Conservation (phyloP, 2,888 invertebrate species). For the Leptinotarsa juncta region DNA sequence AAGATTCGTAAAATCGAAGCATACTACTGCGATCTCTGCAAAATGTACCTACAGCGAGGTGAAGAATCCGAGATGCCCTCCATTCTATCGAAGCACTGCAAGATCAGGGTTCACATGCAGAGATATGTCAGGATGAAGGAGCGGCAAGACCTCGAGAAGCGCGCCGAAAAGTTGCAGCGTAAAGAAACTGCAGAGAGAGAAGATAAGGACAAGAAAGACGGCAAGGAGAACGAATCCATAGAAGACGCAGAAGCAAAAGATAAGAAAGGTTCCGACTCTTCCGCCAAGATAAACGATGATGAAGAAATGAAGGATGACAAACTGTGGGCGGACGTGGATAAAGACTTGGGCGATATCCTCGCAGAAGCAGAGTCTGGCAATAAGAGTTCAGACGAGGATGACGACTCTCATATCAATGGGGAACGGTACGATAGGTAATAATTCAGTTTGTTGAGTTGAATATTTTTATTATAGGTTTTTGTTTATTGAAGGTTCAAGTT, state of each 20-base stretch:
- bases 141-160: conserved; percentile 78
- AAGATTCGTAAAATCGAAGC: conserved; percentile 83
- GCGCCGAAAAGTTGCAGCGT: conserved; percentile 77
- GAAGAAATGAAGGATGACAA: conserved; percentile 71
- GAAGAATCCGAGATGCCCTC: conserved; percentile 58
- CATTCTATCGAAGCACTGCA: conserved; percentile 72
- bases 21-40: conserved; percentile 84
- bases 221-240: conserved; percentile 46
- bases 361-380: conserved; percentile 73
- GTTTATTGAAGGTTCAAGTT: conserved; percentile 57
- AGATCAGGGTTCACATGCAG: conserved; percentile 80
- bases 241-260: conserved; percentile 31
- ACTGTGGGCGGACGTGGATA: conserved; percentile 85
- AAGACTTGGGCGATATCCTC: conserved; percentile 81
- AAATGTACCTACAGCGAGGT: conserved; percentile 77
- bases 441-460: conserved; percentile 24
- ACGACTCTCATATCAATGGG: conserved; percentile 71
- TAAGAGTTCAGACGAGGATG: conserved; percentile 76
- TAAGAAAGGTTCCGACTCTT: conserved; percentile 12
- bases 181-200: conserved; percentile 68
- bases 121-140: conserved; percentile 83
- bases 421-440: conserved; percentile 64
- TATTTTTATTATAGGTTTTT: not conserved
- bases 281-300: conserved; percentile 31
- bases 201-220: conserved; percentile 64